Evolutionary conservation across 2,888 invertebrate species (phyloP).

Genomic region (Imbricaverruca yamaguchii): DNA sequence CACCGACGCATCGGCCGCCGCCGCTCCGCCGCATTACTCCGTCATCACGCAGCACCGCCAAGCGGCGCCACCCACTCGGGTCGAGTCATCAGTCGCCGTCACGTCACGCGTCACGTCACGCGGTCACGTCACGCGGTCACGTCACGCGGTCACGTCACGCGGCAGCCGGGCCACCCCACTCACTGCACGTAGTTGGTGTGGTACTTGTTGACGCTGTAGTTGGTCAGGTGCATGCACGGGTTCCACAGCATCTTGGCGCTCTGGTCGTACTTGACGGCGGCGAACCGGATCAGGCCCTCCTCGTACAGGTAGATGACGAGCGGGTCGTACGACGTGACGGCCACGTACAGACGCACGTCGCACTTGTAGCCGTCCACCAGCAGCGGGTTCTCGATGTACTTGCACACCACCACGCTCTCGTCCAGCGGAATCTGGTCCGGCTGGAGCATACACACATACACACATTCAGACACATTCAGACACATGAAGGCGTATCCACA

Average conservation of each 20-base stretch:
- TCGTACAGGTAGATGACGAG: conserved; percentile 89
- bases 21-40: too few relatives aligned
- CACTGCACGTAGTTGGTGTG: conserved; percentile 91
- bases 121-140: too few relatives aligned
- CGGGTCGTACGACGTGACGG: conserved; percentile 90
- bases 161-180: conserved; percentile 41
- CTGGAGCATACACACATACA: conserved; percentile 44
- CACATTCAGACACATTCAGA: too few relatives aligned
- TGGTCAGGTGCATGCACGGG: conserved; percentile 94
- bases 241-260: conserved; percentile 89
- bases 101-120: too few relatives aligned
- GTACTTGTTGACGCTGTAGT: conserved; percentile 96
- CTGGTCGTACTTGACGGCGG: conserved; percentile 88
- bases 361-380: conserved; percentile 92
- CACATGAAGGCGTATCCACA: neutral
- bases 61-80: too few relatives aligned
- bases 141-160: too few relatives aligned
- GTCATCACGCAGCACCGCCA: too few relatives aligned
- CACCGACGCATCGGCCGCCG: too few relatives aligned
- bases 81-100: neutral
- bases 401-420: conserved; percentile 82
- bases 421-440: conserved; percentile 84
- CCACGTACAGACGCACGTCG: conserved; percentile 88
- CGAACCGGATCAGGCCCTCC: conserved; percentile 90
- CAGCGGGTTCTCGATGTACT: conserved; percentile 77